Conservation (phyloP, 2,888 invertebrate species). For the Drosophila quasianomalipes region DNA sequence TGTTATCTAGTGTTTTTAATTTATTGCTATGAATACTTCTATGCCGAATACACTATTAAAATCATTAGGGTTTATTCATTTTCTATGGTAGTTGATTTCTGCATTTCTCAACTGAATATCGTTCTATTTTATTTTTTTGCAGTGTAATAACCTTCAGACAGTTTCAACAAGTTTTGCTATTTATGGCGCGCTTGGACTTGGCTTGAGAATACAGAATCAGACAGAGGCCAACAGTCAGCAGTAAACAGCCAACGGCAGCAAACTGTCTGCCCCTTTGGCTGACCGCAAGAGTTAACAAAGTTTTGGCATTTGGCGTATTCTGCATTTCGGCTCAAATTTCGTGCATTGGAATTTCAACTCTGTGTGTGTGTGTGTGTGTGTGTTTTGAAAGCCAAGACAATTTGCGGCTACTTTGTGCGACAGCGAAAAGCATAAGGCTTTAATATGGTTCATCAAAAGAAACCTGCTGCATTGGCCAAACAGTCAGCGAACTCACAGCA, state of each 20-base stretch:
- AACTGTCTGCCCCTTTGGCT: conserved; percentile 49
- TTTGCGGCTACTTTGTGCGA: conserved; percentile 56
- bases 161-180: conserved; percentile 52
- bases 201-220: conserved; percentile 42
- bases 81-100: rapidly evolving
- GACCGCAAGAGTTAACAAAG: conserved; percentile 59
- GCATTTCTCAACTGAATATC: not conserved
- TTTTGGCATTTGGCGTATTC: conserved; percentile 59
- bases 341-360: conserved; percentile 33
- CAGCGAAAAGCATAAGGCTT: conserved; percentile 26
- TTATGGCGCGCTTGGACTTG: conserved; percentile 62
- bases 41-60: not conserved
- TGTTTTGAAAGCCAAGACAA: conserved; percentile 48
- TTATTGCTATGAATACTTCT: not conserved
- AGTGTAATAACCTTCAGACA: conserved; percentile 70
- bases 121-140: not conserved
- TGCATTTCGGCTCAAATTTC: conserved; percentile 53
- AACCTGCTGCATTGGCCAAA: conserved; percentile 6
- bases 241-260: conserved; percentile 13
- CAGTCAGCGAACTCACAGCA: conserved; percentile 14
- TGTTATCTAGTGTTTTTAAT: not conserved
- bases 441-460: conserved; percentile 33
- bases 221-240: conserved; percentile 10
- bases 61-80: not conserved
- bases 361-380: conserved; percentile 12